Evolutionary conservation across 2,113 vertebrate genomes (phyloP).

Genomic region (Struthidea cinerea): DNA sequence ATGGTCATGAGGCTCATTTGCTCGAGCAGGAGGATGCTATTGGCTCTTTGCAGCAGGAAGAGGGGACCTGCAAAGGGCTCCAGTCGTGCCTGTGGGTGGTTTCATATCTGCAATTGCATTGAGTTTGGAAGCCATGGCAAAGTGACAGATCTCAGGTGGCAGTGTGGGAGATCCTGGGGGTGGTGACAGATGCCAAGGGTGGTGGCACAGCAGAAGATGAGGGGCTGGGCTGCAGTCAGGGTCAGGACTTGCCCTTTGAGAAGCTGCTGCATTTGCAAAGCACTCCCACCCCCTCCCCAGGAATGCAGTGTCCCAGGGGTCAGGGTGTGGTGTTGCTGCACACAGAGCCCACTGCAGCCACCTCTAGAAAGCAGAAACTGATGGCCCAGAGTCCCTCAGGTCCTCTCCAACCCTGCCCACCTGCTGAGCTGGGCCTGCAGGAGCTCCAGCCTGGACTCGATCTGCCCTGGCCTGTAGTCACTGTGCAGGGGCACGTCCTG

Average conservation of each 20-base stretch:
- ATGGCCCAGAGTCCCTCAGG: neutral
- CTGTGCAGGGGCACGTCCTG: conserved; percentile 24
- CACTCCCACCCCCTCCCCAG: neutral
- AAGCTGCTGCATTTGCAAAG: neutral
- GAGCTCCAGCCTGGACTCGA: conserved; percentile 87
- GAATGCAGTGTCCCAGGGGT: neutral
- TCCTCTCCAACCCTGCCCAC: conserved; percentile 55
- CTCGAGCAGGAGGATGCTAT: neutral
- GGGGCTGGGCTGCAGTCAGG: neutral
- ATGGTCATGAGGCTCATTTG: neutral
- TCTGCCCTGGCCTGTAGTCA: conserved; percentile 74
- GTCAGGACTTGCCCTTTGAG: neutral
- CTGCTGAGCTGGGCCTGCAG: conserved; percentile 91
- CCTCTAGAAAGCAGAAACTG: neutral
- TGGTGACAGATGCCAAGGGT: neutral
- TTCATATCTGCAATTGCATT: neutral
- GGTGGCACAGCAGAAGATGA: neutral
- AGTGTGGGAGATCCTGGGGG: neutral
- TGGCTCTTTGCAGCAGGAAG: neutral
- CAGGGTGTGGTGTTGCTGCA: neutral
- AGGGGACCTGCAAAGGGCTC: neutral
- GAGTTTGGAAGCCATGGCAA: neutral
- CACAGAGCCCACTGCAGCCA: neutral
- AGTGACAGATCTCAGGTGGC: neutral
- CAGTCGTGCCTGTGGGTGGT: fast-evolving